Evolutionary conservation across 2,888 invertebrate genomes (phyloP), one percentile per base, ranked within the genome.

Genomic region (Pomacea canaliculata): DNA sequence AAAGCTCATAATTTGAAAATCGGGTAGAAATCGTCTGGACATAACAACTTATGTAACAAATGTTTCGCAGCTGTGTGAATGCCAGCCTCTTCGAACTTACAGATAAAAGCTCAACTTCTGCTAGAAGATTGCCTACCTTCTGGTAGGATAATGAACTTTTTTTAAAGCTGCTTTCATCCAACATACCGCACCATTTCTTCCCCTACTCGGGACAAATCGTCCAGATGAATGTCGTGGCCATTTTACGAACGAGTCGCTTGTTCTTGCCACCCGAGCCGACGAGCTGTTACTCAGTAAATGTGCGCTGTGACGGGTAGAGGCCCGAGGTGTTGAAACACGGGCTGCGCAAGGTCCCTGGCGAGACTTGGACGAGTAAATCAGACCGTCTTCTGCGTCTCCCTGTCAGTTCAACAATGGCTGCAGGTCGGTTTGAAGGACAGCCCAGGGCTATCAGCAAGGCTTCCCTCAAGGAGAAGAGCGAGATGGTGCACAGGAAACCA

Each of bases 251-350:
- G 18, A 56, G 51, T 56, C 16, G 51, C 51, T 16, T 56, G 51
- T 16, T 56, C 51, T 56, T 19, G 68, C 68, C 68, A 68, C 68
- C 68, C 68, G 68, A 68, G 37, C 68, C 19, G 48, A 12, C 9
- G 37, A 46, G 23, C 48, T 68, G 68, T 68, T 68, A 68, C 68
- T 19, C 68, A 46, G 68, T 68, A 68, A 68, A 68, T 68, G 48
- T 12, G 63, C 63, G 63, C 4, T 19, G 27, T 63, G 63, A 23
- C 27, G 63, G 63, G 4, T 27, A n/a, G 5, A 27, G 37, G 18
- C 12, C 37, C n/a, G 68, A 68, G 68, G 68, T 68, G 68, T 68
- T 37, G 48, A 68, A 68, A 27, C 48, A 46, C 23, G 23, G 68
- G 48, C 68, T 19, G 48, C 27, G 68, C 68, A 68, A 68, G 68